phyloP scores from a whole-genome alignment of 1,140 invertebrate genomes.

The Triops longicaudatus region DNA sequence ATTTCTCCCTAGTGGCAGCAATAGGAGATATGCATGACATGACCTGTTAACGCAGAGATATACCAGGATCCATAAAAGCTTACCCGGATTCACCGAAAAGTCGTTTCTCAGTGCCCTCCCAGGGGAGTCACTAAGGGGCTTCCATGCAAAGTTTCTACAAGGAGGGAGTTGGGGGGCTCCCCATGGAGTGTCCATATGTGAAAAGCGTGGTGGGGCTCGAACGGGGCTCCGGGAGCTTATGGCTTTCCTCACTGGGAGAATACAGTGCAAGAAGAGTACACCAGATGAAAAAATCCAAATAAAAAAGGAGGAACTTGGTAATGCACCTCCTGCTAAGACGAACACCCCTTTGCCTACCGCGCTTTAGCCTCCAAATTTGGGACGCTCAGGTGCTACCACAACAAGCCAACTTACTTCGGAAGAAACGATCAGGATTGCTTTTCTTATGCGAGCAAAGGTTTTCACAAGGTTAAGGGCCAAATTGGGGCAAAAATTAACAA shows the following conservation, averaged over 20 bases:
- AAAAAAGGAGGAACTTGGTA: background rate
- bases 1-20: background rate
- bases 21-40: background rate
- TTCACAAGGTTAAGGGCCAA: no score
- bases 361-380: constrained; percentile 14
- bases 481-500: no score
- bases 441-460: no score
- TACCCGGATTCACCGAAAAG: background rate
- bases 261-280: no score
- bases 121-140: constrained; percentile 2
- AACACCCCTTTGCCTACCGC: constrained; percentile 5
- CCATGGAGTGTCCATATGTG: background rate
- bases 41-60: background rate
- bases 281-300: background rate
- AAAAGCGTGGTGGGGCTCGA: background rate
- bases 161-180: background rate
- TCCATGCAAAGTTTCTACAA: background rate
- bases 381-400: constrained; percentile 13
- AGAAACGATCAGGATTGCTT: no score
- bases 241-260: background rate
- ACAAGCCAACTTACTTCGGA: background rate
- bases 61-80: background rate
- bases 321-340: constrained; percentile 3
- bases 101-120: background rate
- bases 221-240: constrained; percentile 2